These are phyloP conservation scores for Leptopilina drosophilae DNA, from an alignment of 2,888 invertebrate genomes.

Conservation along the genomic window DNA sequence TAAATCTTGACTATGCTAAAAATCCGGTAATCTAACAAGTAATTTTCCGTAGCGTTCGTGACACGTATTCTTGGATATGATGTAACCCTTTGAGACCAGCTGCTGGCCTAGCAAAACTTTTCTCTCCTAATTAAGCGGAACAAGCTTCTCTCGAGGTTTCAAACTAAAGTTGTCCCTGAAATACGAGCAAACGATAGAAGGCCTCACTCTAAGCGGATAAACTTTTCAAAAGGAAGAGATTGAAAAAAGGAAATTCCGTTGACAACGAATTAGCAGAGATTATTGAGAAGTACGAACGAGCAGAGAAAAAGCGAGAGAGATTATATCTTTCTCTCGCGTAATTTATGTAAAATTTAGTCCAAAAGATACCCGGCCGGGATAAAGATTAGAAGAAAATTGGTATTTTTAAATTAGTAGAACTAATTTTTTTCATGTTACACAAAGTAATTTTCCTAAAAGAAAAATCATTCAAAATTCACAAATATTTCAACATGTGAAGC, in stretches of 20 bases:
- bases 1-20: neutral
- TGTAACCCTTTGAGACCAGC: slow-evolving; percentile 65
- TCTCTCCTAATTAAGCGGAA: slow-evolving; percentile 65
- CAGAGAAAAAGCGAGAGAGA: neutral
- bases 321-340: neutral
- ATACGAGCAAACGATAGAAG: slow-evolving; percentile 53
- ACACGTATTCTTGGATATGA: slow-evolving; percentile 39
- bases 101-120: slow-evolving; percentile 64
- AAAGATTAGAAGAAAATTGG: slow-evolving; percentile 8
- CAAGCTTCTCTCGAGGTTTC: slow-evolving; percentile 61
- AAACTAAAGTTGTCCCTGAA: slow-evolving; percentile 57
- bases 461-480: too few species aligned
- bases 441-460: neutral
- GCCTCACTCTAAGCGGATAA: slow-evolving; percentile 22
- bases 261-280: slow-evolving; percentile 13
- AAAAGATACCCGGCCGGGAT: neutral
- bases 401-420: neutral
- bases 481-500: too few species aligned
- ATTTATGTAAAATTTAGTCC: slow-evolving; percentile 9
- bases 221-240: slow-evolving; percentile 8
- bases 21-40: slow-evolving; percentile 47
- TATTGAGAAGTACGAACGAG: neutral
- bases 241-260: neutral
- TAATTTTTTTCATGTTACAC: neutral
- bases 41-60: slow-evolving; percentile 56